These are phyloP conservation scores for Tangara arthus DNA, from an alignment of 2,797 vertebrate genomes.

Conservation along the genomic window DNA sequence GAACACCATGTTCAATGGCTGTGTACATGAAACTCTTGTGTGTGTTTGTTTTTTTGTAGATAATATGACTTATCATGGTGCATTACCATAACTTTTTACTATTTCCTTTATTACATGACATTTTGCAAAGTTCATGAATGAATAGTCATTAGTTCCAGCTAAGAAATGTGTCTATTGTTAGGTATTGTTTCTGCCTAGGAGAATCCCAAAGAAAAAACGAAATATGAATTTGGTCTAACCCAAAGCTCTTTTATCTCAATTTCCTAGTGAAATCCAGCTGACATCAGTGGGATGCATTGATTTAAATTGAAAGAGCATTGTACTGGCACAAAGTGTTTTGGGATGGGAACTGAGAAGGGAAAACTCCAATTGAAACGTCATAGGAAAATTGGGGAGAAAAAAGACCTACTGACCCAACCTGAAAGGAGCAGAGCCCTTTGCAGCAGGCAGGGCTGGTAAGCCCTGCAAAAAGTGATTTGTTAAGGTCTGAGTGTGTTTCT, in stretches of 20 bases:
- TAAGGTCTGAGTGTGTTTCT: conserved; percentile 58
- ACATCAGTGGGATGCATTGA: fast-evolving
- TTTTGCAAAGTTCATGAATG: neutral
- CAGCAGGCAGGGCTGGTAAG: conserved; percentile 44
- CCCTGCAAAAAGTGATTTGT: conserved; percentile 60
- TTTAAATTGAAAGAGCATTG: neutral
- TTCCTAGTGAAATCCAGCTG: neutral
- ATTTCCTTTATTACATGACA: neutral
- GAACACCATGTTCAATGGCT: neutral
- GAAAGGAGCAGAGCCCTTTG: neutral
- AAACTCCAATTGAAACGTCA: neutral
- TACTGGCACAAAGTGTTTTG: neutral
- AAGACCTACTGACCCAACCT: neutral
- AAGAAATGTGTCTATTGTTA: neutral
- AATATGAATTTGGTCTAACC: neutral
- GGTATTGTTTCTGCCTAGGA: neutral
- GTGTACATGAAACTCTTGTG: neutral
- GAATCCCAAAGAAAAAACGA: neutral
- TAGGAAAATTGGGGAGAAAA: neutral
- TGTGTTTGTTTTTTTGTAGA: neutral
- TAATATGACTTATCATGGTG: neutral
- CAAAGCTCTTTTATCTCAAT: neutral
- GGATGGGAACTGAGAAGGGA: neutral
- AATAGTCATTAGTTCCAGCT: neutral
- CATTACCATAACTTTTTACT: neutral